Base-by-base conservation (phyloP, 2,888 invertebrate genomes). In the Amorpha juglandis region DNA sequence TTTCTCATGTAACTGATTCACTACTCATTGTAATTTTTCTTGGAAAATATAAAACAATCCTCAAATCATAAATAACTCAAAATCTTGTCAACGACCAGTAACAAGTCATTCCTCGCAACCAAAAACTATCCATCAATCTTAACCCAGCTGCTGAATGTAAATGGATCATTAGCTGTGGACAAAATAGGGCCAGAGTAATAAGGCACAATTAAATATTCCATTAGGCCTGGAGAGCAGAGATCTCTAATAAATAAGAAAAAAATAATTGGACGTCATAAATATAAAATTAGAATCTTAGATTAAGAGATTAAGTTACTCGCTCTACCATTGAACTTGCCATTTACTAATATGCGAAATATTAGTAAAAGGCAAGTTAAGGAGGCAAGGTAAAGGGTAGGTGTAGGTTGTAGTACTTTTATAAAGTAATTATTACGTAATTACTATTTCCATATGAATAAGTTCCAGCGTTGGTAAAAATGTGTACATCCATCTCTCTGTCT, bases 121-220 rank as follows among this genome's bases (percentile, higher is more conserved):
- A 11, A 58, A 42, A 58, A 16, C 58, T 58, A 58, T 58, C 42
- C 58, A 58, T 58, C 58, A 58, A 58, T 58, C 58, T 58, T 42
- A 58, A 58, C 58, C 6, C 58, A 58, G 58, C 58, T 58, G 58
- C 6, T 42, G 42, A 58, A 42, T 42, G 19, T 42, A 58, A 58
- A 58, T 58, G 58, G 58, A 58, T 42, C 42, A 42, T 58, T 42
- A 42, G 12, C 58, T 58, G 42, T 42, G 12, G 19, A 58, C 38
- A 55, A 58, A 42, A 42, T 42, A 58, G 12, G 58, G 12, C 58
- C 19, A 42, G 42, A 19, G 42, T 42, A 58, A 58, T 58, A 38
- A 12, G 42, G 19, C 16, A 58, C 42, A 58, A 58, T 58, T 14
- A 58, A 58, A 42, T 58, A 58, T 58, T 42, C 58, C 58, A 58